Conservation (phyloP, 2,888 invertebrate species). For the Chloroclystis v-ata region DNA sequence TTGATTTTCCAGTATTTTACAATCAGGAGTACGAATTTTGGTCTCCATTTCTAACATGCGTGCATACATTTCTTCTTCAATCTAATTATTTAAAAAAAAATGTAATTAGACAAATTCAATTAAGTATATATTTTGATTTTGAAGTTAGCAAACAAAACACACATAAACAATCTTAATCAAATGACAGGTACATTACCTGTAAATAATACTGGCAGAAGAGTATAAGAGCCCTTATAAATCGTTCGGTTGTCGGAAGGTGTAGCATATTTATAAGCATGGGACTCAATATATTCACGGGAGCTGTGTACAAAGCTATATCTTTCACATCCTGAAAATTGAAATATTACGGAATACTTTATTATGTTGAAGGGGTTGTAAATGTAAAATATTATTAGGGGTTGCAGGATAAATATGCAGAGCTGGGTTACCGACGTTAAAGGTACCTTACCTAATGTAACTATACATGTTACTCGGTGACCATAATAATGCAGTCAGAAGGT, state of each 20-base stretch:
- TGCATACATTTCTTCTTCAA: slow-evolving; percentile 75
- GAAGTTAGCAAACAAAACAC: not conserved
- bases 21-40: slow-evolving; percentile 75
- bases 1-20: slow-evolving; percentile 64
- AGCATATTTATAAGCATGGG: slow-evolving; percentile 80
- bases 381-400: no score
- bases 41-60: slow-evolving; percentile 71
- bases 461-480: no score
- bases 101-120: no score
- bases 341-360: slow-evolving; percentile 11
- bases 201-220: slow-evolving; percentile 81
- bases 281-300: slow-evolving; percentile 72
- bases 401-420: no score
- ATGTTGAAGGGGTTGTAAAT: not conserved
- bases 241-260: slow-evolving; percentile 78
- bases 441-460: no score
- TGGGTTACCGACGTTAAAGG: no score
- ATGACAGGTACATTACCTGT: slow-evolving; percentile 57
- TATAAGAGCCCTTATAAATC: slow-evolving; percentile 80
- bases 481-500: no score
- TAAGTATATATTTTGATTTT: no score
- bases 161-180: slow-evolving; percentile 11
- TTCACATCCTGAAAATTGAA: slow-evolving; percentile 58
- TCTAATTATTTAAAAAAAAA: slow-evolving; percentile 41
- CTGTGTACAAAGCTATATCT: slow-evolving; percentile 76